Evolutionary conservation across 2,113 vertebrate genomes (phyloP), one percentile per base, ranked within the genome.

Genomic region (Speoplatyrhinus poulsoni): DNA sequence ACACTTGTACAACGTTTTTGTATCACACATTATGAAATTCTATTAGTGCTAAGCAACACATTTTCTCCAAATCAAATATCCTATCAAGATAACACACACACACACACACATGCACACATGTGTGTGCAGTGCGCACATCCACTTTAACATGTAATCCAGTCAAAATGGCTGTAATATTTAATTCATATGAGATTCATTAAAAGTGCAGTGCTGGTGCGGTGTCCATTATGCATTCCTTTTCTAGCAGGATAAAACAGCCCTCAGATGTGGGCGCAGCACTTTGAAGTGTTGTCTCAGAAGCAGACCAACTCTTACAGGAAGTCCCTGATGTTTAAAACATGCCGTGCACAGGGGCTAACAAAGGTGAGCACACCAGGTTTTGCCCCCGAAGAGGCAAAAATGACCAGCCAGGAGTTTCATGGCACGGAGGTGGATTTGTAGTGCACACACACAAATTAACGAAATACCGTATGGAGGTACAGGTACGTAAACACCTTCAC

Each of bases 211-310:
- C 73, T 33, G 26, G 80, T 89, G 75, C 82, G 33, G 79, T 86
- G 83, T 86, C 86, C 83, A 93, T 94, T 93, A 94, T 86, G 85
- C 89, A 94, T 94, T 94, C 92, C 90, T 91, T 93, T 93, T 94
- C 92, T 92, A 91, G 86, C 91, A 87, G 92, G 93, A 94, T 94
- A 94, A 94, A 94, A 94, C 92, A 93, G 88, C 77, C 83, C 88
- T 94, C 89, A 93, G 93, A 94, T 93, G 92, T 94, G 86, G 85
- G 84, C 75, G 91, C 84, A 82, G 78, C 86, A 92, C 92, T 94
- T 94, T 94, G 93, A 94, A 91, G 93, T 92, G 83, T 83, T 85
- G 90, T 88, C 92, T 94, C 89, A 91, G 92, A 94, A 93, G 92
- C 90, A 80, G 86, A 78, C 86, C 84, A 85, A 86, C 89, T 92